Evolutionary conservation across 1,140 invertebrate genomes (phyloP).

Genomic region (Yoshiicerus persimilis): DNA sequence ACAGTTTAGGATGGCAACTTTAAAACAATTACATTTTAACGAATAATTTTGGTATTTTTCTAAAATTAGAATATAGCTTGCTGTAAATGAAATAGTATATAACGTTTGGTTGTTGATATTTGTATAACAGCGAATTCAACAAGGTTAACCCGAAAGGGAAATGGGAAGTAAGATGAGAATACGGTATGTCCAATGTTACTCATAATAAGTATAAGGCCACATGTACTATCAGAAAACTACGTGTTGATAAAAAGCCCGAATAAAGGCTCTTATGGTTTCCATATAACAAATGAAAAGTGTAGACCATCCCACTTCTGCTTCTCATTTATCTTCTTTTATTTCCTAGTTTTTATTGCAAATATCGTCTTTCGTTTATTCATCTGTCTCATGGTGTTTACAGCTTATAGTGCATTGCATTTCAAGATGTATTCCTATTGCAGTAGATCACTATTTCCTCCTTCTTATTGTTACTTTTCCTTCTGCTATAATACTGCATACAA

Average conservation of each 20-base stretch:
- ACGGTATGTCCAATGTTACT: not conserved
- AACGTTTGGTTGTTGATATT: too few species aligned
- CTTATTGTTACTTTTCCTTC: not conserved
- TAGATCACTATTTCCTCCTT: not conserved
- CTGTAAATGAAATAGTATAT: too few species aligned
- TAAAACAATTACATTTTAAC: too few species aligned
- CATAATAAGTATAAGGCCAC: not conserved
- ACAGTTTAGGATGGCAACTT: too few species aligned
- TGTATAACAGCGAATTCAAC: too few species aligned
- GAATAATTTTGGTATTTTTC: too few species aligned
- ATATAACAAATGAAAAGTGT: not conserved
- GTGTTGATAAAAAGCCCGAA: not conserved
- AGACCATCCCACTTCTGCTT: not conserved
- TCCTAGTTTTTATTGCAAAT: constrained; percentile 16
- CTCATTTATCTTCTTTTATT: constrained; percentile 20
- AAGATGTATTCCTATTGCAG: not conserved
- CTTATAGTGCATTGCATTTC: constrained; percentile 8
- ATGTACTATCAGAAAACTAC: not conserved
- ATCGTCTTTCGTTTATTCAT: constrained; percentile 9
- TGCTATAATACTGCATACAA: not conserved
- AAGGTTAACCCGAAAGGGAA: too few species aligned
- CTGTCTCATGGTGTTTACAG: not conserved
- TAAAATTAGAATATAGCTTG: too few species aligned
- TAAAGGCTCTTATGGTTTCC: not conserved
- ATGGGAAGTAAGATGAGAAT: not conserved